phyloP scores from a whole-genome alignment of 1,140 invertebrate genomes.

The Pectinophora gossypiella region DNA sequence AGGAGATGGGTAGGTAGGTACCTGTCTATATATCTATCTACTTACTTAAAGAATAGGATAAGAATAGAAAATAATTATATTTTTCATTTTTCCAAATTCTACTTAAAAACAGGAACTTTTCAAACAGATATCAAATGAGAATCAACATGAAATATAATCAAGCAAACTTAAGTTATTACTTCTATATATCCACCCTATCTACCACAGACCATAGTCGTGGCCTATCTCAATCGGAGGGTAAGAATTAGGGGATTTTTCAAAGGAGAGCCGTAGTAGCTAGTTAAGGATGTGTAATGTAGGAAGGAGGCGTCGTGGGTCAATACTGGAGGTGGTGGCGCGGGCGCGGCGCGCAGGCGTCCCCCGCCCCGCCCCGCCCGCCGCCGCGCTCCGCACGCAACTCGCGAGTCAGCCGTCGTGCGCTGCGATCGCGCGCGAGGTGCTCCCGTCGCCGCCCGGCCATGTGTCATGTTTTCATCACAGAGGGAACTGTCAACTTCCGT shows the following conservation, averaged over 20 bases:
- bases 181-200: background rate
- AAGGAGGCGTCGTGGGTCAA: conserved; percentile 73
- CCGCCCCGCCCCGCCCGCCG: conserved; percentile 26
- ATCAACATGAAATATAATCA: no score
- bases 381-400: conserved; percentile 61
- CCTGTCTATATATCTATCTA: no score
- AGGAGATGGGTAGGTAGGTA: no score
- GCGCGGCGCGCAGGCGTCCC: conserved; percentile 56
- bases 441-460: conserved; percentile 45
- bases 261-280: conserved; percentile 61
- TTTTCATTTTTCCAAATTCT: no score
- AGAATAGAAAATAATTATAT: no score
- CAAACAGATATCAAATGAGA: no score
- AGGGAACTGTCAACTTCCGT: conserved; percentile 41
- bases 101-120: no score
- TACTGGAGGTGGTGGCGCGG: conserved; percentile 67
- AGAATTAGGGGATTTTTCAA: conserved; percentile 65
- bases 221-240: conserved; percentile 50
- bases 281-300: conserved; percentile 72
- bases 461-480: conserved; percentile 69
- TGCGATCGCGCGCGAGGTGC: conserved; percentile 54
- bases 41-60: no score
- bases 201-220: conserved; percentile 34
- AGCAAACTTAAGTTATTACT: no score
- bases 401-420: conserved; percentile 64